Evolutionary conservation across 1,140 invertebrate species (phyloP).

Genomic region (Caenorhabditis briggsae): DNA sequence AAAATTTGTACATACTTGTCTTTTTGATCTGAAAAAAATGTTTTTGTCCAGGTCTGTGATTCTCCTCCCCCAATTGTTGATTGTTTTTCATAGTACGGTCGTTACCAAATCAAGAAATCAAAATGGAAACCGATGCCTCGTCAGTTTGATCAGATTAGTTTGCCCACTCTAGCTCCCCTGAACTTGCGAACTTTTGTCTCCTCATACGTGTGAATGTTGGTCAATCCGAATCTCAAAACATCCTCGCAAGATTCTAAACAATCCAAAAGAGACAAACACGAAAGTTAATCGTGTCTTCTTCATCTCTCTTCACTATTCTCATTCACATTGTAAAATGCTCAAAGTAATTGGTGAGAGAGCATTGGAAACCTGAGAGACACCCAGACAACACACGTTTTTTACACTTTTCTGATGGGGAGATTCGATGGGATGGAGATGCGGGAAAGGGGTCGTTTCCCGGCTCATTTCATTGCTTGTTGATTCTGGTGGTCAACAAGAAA

Average conservation of each 20-base stretch:
- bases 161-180: too few species aligned
- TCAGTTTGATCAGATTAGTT: too few species aligned
- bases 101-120: too few species aligned
- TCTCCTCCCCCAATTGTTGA: too few species aligned
- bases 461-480: constrained; percentile 53
- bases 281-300: constrained; percentile 10
- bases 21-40: too few species aligned
- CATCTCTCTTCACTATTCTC: not conserved
- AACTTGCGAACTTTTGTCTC: too few species aligned
- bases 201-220: too few species aligned
- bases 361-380: not conserved
- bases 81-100: too few species aligned
- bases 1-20: too few species aligned
- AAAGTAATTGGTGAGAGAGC: constrained; percentile 47
- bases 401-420: constrained; percentile 8
- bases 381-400: constrained; percentile 37
- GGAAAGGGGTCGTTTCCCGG: constrained; percentile 6
- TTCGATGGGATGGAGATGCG: not conserved
- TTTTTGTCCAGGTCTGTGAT: too few species aligned
- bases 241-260: not conserved
- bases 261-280: constrained; percentile 35
- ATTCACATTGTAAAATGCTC: constrained; percentile 55
- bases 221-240: too few species aligned
- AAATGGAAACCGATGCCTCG: too few species aligned
- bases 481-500: constrained; percentile 47